phyloP scores from a whole-genome alignment of 2,113 vertebrate genomes.

The Quiscalus mexicanus region DNA sequence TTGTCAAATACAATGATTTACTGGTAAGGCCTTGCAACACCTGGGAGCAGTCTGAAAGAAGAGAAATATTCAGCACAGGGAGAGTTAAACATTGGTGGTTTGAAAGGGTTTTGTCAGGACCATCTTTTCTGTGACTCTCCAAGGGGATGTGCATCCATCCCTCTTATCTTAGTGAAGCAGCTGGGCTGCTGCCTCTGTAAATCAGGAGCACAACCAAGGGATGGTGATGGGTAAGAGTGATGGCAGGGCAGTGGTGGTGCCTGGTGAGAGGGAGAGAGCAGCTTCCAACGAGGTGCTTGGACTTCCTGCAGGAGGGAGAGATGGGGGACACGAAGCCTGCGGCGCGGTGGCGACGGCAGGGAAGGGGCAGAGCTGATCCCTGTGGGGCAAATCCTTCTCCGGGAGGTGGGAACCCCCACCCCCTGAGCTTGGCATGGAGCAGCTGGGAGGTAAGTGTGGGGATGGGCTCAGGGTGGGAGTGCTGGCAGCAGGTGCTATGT shows the following conservation, averaged over 20 bases:
- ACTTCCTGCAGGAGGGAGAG: not conserved
- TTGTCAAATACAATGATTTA: not conserved
- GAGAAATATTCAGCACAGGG: not conserved
- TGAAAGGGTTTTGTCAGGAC: not conserved
- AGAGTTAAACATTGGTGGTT: not conserved
- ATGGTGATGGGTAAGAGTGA: not conserved
- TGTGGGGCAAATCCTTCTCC: not conserved
- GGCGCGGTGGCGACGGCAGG: not conserved
- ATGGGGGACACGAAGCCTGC: not conserved
- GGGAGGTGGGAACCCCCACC: accelerated
- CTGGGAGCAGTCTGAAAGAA: not conserved
- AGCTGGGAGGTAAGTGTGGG: slow-evolving; percentile 57
- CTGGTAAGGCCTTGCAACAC: not conserved
- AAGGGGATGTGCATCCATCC: not conserved
- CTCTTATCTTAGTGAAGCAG: slow-evolving; percentile 64
- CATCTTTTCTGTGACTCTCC: not conserved
- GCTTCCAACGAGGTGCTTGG: not conserved
- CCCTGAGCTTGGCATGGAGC: not conserved
- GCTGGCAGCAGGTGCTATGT: accelerated
- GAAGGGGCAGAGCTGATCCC: not conserved
- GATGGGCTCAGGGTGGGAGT: not conserved
- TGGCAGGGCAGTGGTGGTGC: not conserved
- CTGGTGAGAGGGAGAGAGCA: not conserved
- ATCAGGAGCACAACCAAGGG: slow-evolving; percentile 38
- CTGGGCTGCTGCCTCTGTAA: slow-evolving; percentile 30